Evolutionary conservation across 2,113 vertebrate species (phyloP), one percentile per base, ranked within the genome.

Genomic region (Shinisaurus crocodilurus): DNA sequence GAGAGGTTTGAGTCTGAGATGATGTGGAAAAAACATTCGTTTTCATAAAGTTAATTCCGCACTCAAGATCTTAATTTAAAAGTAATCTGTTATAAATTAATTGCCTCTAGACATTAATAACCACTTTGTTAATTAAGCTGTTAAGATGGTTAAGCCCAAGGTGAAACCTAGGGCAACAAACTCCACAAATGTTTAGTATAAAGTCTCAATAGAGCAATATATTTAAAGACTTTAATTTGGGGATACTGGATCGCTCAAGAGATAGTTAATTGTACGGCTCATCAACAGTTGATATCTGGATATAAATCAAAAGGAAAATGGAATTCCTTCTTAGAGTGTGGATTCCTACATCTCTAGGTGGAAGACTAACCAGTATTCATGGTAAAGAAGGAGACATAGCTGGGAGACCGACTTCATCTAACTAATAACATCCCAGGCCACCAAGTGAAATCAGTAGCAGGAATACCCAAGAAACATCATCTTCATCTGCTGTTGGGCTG

Each of bases 41-140:
- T 40, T 92, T 89, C 85, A 89, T 81, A 89, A 79, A 0, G n/a
- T 91, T 95, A 96, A 93, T 93, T 54, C 87, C 20, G 45, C 90
- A 77, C 91, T 92, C 67, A 86, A 89, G 91, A 94, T 91, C 88
- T 91, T 93, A 93, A 92, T 79, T 86, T 86, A 93, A 90, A 96
- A 96, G 95, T 92, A 96, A 96, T 96, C 91, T 91, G 91, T 90
- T 94, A 93, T 90, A 95, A 95, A 96, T 94, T 93, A 94, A 95
- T 95, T 95, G 76, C 87, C 90, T 93, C 93, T 94, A 94, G 90
- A 95, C 88, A 92, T 95, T 93, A 95, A 96, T 95, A 94, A 94
- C 86, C 76, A 94, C 90, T 94, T 94, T 93, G 90, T 93, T 96
- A 96, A 96, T 96, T 94, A 96, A 95, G 90, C 82, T 89, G 89